phyloP scores from a whole-genome alignment of 1,140 invertebrate species.

The Pseudomyrmex gracilis region DNA sequence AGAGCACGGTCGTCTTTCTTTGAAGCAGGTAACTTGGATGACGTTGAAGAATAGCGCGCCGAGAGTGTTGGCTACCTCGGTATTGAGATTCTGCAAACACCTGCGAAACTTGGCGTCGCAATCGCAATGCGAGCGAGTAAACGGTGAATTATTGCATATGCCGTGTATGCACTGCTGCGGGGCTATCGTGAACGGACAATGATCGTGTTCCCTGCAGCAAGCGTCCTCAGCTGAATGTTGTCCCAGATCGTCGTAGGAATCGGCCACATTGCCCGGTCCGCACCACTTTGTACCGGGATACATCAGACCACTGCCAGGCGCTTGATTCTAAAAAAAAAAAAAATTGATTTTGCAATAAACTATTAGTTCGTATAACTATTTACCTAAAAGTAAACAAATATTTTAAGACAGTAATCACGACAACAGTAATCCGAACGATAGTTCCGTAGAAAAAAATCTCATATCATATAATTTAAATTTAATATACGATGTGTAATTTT shows the following conservation, averaged over 20 bases:
- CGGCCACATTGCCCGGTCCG: conserved; percentile 89
- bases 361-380: not conserved
- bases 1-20: conserved; percentile 88
- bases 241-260: conserved; percentile 89
- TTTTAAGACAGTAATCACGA: not conserved
- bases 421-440: too few species aligned
- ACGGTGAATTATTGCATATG: conserved; percentile 89
- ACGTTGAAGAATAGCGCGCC: conserved; percentile 91
- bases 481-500: too few species aligned
- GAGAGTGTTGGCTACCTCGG: conserved; percentile 89
- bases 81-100: conserved; percentile 89
- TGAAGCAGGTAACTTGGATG: conserved; percentile 89
- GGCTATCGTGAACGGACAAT: conserved; percentile 88
- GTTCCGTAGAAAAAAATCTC: too few species aligned
- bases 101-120: conserved; percentile 89
- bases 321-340: conserved; percentile 72
- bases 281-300: conserved; percentile 91
- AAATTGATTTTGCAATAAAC: not conserved
- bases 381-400: not conserved
- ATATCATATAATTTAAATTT: too few species aligned
- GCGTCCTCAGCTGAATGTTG: conserved; percentile 88
- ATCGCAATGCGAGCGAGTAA: conserved; percentile 90
- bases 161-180: conserved; percentile 88
- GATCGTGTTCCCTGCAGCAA: conserved; percentile 92
- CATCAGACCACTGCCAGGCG: conserved; percentile 79